Percentiles rank a stretch among this genome's conserved stretches.
Evolutionary conservation across 2,797 vertebrate species (phyloP).

Genomic region (Ciconia nigra): DNA sequence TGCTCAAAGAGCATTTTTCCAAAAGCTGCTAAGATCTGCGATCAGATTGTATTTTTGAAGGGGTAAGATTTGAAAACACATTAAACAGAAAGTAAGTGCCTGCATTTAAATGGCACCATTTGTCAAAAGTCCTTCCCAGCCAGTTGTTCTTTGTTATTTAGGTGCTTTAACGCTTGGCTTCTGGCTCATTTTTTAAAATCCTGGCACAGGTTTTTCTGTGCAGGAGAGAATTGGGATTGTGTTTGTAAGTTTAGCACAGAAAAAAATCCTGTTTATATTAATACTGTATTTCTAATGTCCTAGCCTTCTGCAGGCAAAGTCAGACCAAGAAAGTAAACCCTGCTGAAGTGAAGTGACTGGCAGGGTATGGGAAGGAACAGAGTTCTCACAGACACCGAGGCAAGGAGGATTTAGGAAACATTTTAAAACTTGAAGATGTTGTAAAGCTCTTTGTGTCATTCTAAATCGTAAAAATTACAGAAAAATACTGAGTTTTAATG

Average conservation of each 20-base stretch:
- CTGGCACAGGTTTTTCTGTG: not conserved
- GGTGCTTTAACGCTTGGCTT: not conserved
- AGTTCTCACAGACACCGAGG: not conserved
- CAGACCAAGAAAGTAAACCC: not conserved
- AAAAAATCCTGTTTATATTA: not conserved
- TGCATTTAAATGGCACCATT: not conserved
- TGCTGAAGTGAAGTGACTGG: not conserved
- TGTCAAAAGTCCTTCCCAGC: not conserved
- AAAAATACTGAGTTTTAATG: not conserved
- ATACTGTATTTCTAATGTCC: not conserved
- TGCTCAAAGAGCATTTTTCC: slow-evolving; percentile 14
- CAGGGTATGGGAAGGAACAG: not conserved
- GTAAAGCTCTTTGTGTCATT: not conserved
- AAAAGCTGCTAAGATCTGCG: slow-evolving; percentile 5
- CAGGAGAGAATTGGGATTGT: not conserved
- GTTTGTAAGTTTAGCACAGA: not conserved
- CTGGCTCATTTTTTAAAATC: not conserved
- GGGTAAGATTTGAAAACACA: not conserved
- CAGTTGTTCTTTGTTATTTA: not conserved
- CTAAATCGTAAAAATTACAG: not conserved
- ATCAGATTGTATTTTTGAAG: not conserved
- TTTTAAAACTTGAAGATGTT: not conserved
- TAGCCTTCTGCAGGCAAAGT: not conserved
- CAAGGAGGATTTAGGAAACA: not conserved
- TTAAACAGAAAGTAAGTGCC: not conserved